Evolutionary conservation across 2,888 invertebrate species (phyloP), one percentile per base, ranked within the genome.

Genomic region (Rosalia funebris): DNA sequence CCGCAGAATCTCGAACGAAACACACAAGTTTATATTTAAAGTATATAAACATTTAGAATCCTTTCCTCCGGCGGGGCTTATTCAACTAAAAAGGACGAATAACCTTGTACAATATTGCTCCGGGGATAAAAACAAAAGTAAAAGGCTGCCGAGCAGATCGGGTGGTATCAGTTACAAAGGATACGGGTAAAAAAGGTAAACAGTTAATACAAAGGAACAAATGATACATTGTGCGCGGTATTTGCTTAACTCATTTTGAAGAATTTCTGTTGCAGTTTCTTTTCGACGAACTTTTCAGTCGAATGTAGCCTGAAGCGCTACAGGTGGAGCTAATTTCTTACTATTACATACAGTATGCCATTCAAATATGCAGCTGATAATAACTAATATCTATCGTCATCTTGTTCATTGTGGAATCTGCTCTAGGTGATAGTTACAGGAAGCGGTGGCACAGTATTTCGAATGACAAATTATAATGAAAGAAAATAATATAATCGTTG

Each of bases 291-390:
- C 4, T 32, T 41, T 17, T 53, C 17, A 53, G 20, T 17, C 66
- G 63, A 65, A 63, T 66, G 63, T 60, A 58, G 57, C 70, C 70
- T 66, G 63, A 36, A 53, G 70, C 65, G 66, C 62, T 62, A 61
- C 70, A 68, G 70, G 68, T 70, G 70, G n/a, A 16, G 12, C 17
- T 19, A 10, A 37, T 41, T 31, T 39, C 12, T 47, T 16, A n/a
- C n/a, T n/a, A n/a, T n/a, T n/a, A n/a, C n/a, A n/a, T n/a, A n/a
- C n/a, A n/a, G n/a, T n/a, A n/a, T n/a, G n/a, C n/a, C n/a, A n/a
- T n/a, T n/a, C n/a, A n/a, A n/a, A n/a, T n/a, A n/a, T 16, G 16
- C 9, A 16, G 15, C n/a, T 2, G 34, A 32, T 39, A 39, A n/a
- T n/a, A n/a, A n/a, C n/a, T n/a, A n/a, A n/a, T n/a, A n/a, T n/a